Conservation (phyloP, 2,797 vertebrate species). For the Ibycter americanus region DNA sequence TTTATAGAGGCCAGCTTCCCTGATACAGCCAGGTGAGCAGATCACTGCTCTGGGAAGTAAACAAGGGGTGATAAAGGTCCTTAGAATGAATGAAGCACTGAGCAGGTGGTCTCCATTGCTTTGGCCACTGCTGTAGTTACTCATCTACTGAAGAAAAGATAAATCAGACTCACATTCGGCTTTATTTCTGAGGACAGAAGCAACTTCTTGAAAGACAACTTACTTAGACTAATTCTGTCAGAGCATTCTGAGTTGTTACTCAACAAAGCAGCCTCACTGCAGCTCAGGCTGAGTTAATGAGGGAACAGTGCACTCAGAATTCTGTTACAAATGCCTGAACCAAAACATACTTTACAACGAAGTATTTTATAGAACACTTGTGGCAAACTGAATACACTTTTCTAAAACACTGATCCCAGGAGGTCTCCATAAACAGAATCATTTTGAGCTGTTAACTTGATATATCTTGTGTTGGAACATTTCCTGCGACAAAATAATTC, state of each 20-base stretch:
- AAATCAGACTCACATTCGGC: neutral
- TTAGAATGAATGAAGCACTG: accelerated
- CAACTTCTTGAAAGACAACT: neutral
- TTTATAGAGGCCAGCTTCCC: neutral
- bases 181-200: neutral
- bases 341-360: neutral
- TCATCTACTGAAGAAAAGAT: neutral
- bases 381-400: neutral
- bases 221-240: neutral
- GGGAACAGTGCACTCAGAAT: neutral
- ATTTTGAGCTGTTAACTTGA: neutral
- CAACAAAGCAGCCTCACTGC: neutral
- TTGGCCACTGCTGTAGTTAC: neutral
- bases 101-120: neutral
- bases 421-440: neutral
- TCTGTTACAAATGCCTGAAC: neutral
- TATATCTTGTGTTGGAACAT: neutral
- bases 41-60: neutral
- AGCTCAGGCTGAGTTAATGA: neutral
- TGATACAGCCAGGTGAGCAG: neutral
- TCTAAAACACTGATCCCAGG: neutral
- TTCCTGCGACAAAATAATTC: neutral
- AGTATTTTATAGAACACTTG: neutral
- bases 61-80: neutral
- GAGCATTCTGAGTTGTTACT: neutral